Base-by-base conservation (phyloP, 2,797 vertebrate genomes). In the Masticophis lateralis region DNA sequence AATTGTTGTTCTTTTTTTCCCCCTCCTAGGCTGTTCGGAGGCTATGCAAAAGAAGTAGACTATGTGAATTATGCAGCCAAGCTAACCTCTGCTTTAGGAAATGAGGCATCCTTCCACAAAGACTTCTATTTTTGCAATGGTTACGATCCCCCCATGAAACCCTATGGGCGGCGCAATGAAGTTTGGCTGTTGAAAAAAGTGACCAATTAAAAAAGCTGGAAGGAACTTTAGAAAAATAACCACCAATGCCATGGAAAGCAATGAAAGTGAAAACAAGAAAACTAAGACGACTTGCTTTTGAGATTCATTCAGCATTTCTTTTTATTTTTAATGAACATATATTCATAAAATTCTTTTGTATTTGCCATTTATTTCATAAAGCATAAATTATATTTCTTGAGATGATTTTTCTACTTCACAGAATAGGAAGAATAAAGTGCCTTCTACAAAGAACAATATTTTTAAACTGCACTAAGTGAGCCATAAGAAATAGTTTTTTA, bases 121-220 rank as follows among this genome's bases (percentile, higher is more conserved):
- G 98, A 99, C 94, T 95, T 98, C 96, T 99, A 98, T 96, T 97
- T 99, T 96, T 99, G 98, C 96, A 98, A 98, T 0, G 98, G 98
- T 37, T 99, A 98, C 0, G 98, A 99, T 95, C 98, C 98, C 0
- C 99, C 98, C 0, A 98, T 99, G 97, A 99, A 99, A 96, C 98
- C 98, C 90, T 98, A 98, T 0, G 98, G 98, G 93, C 98, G 99
- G 25, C 98, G 98, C 91, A 99, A 99, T 2, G 99, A 99, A 96
- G 97, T 99, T 95, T 99, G 99, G 99, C 98, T 99, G 92, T 96
- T 99, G 96, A 99, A 99, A 12, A 63, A 97, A 98, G 59, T 98
- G 96, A 98, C 90, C 60, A 0, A 53, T 92, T 87, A 43, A 57
- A 86, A 47, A 57, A 7, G 9, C 11, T 14, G 51, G 27, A 20